Base-by-base conservation (phyloP, 1,140 invertebrate genomes). In the Pseudomyrmex gracilis region DNA sequence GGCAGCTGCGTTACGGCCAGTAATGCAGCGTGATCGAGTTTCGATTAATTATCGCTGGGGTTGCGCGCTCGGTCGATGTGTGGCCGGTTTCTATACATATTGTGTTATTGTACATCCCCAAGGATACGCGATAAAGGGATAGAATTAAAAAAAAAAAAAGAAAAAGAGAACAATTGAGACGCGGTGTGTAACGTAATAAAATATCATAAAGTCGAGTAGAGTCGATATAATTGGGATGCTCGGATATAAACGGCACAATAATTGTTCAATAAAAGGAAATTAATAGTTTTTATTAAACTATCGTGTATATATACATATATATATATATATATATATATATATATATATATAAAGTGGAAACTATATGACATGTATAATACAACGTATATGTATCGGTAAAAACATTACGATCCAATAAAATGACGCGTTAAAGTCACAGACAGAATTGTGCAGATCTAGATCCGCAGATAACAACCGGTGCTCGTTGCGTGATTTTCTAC, bases 21-120 rank as follows among this genome's bases (percentile, higher is more conserved):
- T 80, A 80, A 80, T 71, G 76, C 53, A 43, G 55, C 68, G 70
- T 80, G 66, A 80, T 80, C 66, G 76, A 71, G 43, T 80, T 80
- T 80, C 76, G 53, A 80, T 70, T 71, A 80, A 80, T 80, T 80
- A 80, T 80, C 66, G 43, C 22, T 34, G 76, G 66, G 43, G 15
- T 70, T 34, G 34, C 43, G 43, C 53, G 53, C 61, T 76, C 45
- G 53, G 43, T 49, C 64, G 76, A 76, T 76, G 24, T 53, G 24
- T 34, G 60, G 7, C 60, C 60, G 22, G 49, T 13, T 51, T 13
- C 34, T 34, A 34, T 34, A 34, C 34, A 34, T 34, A 34, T 34
- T 34, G 34, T 34, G 34, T 34, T 34, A 34, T 34, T 34, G 34
- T 34, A 34, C 34, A 34, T 34, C 34, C 34, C 34, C 34, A 34